These are phyloP conservation scores for Xenus cinereus DNA, from an alignment of 2,113 vertebrate species.

Conservation along the genomic window DNA sequence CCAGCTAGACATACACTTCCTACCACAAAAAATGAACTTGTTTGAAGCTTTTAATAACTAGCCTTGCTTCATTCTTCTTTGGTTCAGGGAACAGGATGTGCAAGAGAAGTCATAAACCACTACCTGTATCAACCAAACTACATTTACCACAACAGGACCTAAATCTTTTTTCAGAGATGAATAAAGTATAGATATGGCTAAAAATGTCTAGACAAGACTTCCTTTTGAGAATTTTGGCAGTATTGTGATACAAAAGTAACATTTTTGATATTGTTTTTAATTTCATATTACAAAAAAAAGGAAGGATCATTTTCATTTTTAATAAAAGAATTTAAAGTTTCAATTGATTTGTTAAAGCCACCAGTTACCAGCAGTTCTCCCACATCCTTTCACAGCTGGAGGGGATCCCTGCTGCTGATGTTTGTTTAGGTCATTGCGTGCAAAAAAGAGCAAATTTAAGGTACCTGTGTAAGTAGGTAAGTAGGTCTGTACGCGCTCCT, in stretches of 20 bases:
- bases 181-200: not conserved
- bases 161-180: not conserved
- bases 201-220: slow-evolving; percentile 12
- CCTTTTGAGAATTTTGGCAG: not conserved
- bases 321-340: not conserved
- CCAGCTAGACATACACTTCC: not conserved
- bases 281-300: not conserved
- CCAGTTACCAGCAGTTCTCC: not conserved
- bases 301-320: not conserved
- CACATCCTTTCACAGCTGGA: not conserved
- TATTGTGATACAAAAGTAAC: not conserved
- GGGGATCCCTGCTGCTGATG: not conserved
- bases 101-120: not conserved
- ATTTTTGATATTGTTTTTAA: not conserved
- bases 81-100: slow-evolving; percentile 14
- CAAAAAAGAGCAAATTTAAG: not conserved
- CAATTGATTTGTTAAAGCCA: not conserved
- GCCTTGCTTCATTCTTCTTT: not conserved
- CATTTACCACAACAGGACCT: not conserved
- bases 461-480: not conserved
- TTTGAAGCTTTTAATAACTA: not conserved
- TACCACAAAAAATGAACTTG: not conserved
- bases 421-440: not conserved
- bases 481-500: not conserved
- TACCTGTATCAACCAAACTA: not conserved